Evolutionary conservation across 1,140 invertebrate species (phyloP).

Genomic region (Neomicropteryx cornuta): DNA sequence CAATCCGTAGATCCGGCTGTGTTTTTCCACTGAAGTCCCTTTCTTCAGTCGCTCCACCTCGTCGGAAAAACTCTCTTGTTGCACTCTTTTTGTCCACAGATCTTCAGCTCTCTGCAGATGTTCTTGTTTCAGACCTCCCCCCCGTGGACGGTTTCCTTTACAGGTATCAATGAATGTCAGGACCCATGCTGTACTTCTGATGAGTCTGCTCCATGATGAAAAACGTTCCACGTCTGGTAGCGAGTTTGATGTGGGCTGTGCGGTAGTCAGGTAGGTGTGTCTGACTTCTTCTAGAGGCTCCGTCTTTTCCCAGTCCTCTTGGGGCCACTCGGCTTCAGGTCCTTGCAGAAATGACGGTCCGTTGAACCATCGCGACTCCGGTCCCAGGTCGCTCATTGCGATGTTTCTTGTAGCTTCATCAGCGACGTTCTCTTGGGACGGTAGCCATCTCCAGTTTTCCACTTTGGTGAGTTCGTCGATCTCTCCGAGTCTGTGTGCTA

Average conservation of each 20-base stretch:
- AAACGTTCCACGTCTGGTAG: not conserved
- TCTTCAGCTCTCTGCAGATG: no score
- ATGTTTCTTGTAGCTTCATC: slow-evolving; percentile 19
- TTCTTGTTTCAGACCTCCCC: no score
- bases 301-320: not conserved
- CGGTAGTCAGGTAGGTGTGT: not conserved
- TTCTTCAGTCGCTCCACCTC: not conserved
- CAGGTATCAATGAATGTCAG: not conserved
- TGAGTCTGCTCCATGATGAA: not conserved
- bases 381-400: not conserved
- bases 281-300: not conserved
- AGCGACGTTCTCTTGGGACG: slow-evolving; percentile 16
- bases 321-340: slow-evolving; percentile 1
- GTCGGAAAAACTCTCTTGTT: not conserved
- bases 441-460: slow-evolving; percentile 19
- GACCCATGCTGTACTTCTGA: not conserved
- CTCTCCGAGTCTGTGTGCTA: slow-evolving; percentile 7
- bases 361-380: not conserved
- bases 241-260: not conserved
- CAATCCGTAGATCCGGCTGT: not conserved
- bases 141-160: not conserved
- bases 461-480: slow-evolving; percentile 9
- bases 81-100: no score
- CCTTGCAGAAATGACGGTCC: slow-evolving; percentile 5
- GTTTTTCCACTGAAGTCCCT: not conserved